Percentiles rank a stretch among this genome's conserved stretches.
Evolutionary conservation across 2,888 invertebrate genomes (phyloP).

Genomic region (Gonocerus acuteangulatus): DNA sequence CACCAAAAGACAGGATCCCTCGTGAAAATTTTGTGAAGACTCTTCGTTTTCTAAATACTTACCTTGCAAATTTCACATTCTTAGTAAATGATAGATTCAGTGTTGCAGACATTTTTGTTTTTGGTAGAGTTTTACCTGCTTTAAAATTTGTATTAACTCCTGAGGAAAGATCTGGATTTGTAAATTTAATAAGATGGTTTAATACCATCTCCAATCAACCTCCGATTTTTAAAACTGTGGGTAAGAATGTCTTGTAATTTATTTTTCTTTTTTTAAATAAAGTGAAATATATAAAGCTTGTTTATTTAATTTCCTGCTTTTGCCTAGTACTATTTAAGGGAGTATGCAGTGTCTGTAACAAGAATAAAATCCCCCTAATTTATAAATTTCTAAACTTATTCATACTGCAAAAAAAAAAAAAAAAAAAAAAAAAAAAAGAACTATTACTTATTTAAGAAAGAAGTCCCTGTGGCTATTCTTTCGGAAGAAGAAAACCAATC

Average conservation of each 20-base stretch:
- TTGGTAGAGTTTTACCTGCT: conserved; percentile 41
- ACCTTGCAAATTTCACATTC: conserved; percentile 43
- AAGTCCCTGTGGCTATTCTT: too few species aligned
- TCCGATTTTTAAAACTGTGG: neutral
- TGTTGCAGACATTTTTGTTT: conserved; percentile 45
- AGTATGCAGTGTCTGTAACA: too few species aligned
- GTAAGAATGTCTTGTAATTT: neutral
- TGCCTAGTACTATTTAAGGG: too few species aligned
- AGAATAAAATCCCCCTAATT: too few species aligned
- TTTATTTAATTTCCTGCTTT: too few species aligned
- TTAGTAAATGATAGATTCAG: conserved; percentile 45
- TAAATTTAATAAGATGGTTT: conserved; percentile 45
- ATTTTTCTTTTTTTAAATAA: neutral
- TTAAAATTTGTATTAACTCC: conserved; percentile 42
- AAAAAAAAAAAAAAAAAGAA: too few species aligned
- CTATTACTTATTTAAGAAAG: too few species aligned
- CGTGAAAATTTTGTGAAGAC: conserved; percentile 25
- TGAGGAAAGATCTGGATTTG: conserved; percentile 39
- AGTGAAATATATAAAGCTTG: too few species aligned
- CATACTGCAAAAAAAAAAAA: too few species aligned
- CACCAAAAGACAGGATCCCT: conserved; percentile 38
- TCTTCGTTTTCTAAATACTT: conserved; percentile 41
- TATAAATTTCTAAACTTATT: too few species aligned
- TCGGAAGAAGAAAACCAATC: too few species aligned
- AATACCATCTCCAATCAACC: conserved; percentile 43